Conservation (phyloP, 2,797 vertebrate species). For the Enoplosus armatus region DNA sequence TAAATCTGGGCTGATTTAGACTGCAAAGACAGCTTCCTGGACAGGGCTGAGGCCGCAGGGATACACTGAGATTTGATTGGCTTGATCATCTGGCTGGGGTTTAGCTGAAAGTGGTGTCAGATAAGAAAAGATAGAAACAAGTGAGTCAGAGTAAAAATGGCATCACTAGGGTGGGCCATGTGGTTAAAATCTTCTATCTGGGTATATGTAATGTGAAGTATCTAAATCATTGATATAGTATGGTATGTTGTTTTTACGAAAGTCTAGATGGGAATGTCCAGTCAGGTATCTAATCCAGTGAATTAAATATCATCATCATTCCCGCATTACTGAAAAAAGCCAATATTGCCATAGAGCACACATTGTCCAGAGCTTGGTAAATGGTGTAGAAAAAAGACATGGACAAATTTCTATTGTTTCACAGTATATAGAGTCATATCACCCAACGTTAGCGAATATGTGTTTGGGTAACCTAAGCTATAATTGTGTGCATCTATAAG, state of each 20-base stretch:
- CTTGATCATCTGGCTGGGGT: slow-evolving; percentile 27
- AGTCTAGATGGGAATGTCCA: not conserved
- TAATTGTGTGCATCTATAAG: slow-evolving; percentile 13
- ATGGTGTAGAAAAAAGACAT: not conserved
- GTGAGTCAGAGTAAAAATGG: not conserved
- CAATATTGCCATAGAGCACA: not conserved
- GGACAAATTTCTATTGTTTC: not conserved
- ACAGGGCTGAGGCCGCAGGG: slow-evolving; percentile 23
- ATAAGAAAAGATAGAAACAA: not conserved
- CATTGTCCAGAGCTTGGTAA: not conserved
- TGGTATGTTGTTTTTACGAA: not conserved
- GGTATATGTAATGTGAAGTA: not conserved
- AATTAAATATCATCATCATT: not conserved
- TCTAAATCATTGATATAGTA: not conserved
- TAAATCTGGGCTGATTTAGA: slow-evolving; percentile 75
- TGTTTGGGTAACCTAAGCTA: not conserved
- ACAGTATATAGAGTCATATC: not conserved
- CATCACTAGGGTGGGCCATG: not conserved
- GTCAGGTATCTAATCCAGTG: not conserved
- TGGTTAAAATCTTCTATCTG: not conserved
- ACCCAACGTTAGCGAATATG: not conserved
- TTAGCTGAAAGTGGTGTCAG: slow-evolving; percentile 24
- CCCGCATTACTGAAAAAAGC: not conserved
- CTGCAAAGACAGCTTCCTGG: slow-evolving; percentile 67
- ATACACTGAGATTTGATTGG: slow-evolving; percentile 50